Conservation (phyloP, 2,888 invertebrate genomes). For the Synergus itoensis region DNA sequence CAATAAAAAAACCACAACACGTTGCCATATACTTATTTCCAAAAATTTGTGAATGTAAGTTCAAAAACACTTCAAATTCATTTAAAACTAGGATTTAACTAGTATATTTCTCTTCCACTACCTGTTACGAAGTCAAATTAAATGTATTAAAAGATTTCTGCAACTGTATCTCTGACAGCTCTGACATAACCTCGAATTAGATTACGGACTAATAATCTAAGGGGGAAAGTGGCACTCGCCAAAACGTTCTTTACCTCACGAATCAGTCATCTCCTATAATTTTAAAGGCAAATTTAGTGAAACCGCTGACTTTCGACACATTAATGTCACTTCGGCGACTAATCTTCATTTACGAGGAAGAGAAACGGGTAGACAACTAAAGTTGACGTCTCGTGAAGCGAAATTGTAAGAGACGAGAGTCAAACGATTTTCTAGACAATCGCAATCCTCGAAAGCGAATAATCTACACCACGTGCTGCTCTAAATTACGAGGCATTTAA, state of each 20-base stretch:
- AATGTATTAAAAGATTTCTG: too few species aligned
- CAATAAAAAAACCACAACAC: neutral
- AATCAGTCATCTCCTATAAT: neutral
- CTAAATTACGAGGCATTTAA: neutral
- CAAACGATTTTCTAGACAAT: neutral
- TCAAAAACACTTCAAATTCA: neutral
- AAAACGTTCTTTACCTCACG: neutral
- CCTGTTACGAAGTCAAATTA: neutral
- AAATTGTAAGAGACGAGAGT: neutral
- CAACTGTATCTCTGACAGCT: neutral
- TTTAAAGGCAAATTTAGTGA: neutral
- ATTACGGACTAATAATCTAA: neutral
- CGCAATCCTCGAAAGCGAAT: neutral
- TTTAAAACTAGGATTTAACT: neutral
- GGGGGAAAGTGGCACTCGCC: neutral
- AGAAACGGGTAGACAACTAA: neutral
- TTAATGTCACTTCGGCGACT: neutral
- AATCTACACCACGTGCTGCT: slow-evolving; percentile 20
- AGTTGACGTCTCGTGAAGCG: neutral
- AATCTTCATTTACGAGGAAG: slow-evolving; percentile 2
- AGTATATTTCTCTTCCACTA: neutral
- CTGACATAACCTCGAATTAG: neutral
- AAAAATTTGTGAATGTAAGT: neutral
- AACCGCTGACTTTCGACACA: slow-evolving; percentile 9
- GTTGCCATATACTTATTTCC: neutral